Evolutionary conservation across 1,140 invertebrate species (phyloP).

Genomic region (Brachionus koreanus): DNA sequence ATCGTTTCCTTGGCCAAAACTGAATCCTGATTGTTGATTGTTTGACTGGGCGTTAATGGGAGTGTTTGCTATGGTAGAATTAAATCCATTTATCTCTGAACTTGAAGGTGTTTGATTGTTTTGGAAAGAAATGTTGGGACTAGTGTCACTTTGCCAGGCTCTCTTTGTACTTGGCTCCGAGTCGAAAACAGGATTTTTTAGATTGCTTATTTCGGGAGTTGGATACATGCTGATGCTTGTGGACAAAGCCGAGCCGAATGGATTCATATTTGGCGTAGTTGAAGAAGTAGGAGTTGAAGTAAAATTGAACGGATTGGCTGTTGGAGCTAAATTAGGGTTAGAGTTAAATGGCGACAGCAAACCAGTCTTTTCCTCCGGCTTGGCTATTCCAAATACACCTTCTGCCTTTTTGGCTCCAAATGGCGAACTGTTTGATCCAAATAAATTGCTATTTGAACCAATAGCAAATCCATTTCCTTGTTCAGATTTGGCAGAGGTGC

Average conservation of each 20-base stretch:
- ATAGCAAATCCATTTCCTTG: background rate
- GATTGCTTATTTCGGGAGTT: background rate
- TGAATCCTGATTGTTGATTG: background rate
- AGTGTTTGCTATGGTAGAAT: background rate
- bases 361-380: too few relatives aligned
- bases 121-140: background rate
- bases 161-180: background rate
- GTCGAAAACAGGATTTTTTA: background rate
- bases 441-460: background rate
- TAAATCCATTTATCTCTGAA: background rate
- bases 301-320: background rate
- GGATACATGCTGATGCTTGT: background rate
- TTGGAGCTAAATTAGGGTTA: background rate
- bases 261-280: background rate
- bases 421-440: background rate
- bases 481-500: background rate
- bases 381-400: too few relatives aligned
- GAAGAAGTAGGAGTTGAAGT: background rate
- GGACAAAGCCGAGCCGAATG: background rate
- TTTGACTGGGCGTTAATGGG: background rate
- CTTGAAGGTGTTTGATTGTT: background rate
- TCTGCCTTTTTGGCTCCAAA: background rate
- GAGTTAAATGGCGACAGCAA: background rate
- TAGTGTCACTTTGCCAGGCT: background rate
- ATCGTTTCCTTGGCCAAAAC: background rate